Base-by-base conservation (phyloP, 2,797 vertebrate species). In the Lepilemur septentrionalis region DNA sequence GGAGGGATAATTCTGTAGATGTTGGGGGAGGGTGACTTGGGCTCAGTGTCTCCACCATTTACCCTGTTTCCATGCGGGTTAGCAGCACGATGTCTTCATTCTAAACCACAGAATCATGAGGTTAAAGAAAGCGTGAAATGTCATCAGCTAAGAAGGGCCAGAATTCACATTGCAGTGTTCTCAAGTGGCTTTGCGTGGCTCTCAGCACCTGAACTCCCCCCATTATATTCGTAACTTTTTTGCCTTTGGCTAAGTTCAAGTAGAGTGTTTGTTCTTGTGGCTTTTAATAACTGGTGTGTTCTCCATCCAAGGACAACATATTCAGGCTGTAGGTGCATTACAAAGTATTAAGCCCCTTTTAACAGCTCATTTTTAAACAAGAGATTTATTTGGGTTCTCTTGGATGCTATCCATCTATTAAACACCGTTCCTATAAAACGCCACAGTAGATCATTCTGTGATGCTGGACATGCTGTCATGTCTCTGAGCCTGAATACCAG, bases 281-380 rank as follows among this genome's bases (percentile, higher is more conserved):
- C 65, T 96, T 96, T 96, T 84, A 91, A 90, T 83, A 95, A 89
- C 86, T 72, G 61, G 88, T 46, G 23, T 72, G 82, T 93, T 95
- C 95, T 93, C 84, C 80, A 76, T 79, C 96, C 96, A 96, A 98
- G 93, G 96, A 96, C 90, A 97, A 93, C 81, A 55, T 35, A 89
- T 67, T 92, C 93, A 95, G 94, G 67, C 43, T 46, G 30, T n/a
- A 38, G 38, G 50, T 70, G 46, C 43, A 20, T 93, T 94, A 52
- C 52, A 87, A 92, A 52, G 43, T 25, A 93, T 93, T 92, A 82
- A 97, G 88, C 32, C 84, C 80, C 78, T 67, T 83, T 73, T 63
- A 93, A 88, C 38, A 78, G 61, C 17, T 59, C 30, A n/a, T 55
- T 89, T 92, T 97, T 73, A 69, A 92, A 92, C 57, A 65, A 63